These are phyloP conservation scores for Rhagonycha lutea DNA, from an alignment of 2,888 invertebrate genomes.

Conservation along the genomic window DNA sequence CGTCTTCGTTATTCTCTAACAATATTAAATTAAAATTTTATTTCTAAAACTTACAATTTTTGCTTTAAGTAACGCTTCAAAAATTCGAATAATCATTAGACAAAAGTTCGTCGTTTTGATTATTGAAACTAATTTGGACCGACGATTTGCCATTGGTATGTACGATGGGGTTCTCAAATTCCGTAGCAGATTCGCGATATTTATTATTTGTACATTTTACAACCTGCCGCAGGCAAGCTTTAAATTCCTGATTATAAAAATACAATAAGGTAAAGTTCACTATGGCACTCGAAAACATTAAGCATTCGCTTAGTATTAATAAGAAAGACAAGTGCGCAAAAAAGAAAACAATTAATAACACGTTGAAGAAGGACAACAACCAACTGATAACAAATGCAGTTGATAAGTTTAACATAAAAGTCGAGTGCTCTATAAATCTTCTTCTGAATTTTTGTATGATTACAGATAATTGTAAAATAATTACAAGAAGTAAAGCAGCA, in stretches of 20 bases:
- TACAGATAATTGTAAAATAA: neutral
- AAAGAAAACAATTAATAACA: neutral
- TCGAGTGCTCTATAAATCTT: neutral
- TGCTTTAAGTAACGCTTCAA: neutral
- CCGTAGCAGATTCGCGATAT: neutral
- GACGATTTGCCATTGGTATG: neutral
- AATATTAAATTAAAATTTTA: too few species aligned
- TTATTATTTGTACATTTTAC: neutral
- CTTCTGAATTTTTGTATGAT: neutral
- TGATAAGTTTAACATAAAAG: constrained; percentile 4
- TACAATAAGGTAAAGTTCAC: neutral
- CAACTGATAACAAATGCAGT: constrained; percentile 3
- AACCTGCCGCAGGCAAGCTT: constrained; percentile 8
- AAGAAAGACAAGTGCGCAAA: neutral
- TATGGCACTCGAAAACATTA: neutral
- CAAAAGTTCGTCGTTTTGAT: neutral
- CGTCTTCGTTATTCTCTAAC: neutral
- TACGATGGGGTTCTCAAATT: neutral
- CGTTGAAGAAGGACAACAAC: neutral
- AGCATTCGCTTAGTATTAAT: neutral
- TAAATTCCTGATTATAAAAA: constrained; percentile 8
- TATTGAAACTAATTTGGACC: neutral
- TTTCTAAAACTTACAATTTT: too few species aligned
- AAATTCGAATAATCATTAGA: neutral
- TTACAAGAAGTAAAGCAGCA: neutral